A percentile compares a stretch with the other conserved stretches of the same genome.
Evolutionary conservation across 2,797 vertebrate genomes (phyloP).

Genomic region (Pseudochaenichthys georgianus): DNA sequence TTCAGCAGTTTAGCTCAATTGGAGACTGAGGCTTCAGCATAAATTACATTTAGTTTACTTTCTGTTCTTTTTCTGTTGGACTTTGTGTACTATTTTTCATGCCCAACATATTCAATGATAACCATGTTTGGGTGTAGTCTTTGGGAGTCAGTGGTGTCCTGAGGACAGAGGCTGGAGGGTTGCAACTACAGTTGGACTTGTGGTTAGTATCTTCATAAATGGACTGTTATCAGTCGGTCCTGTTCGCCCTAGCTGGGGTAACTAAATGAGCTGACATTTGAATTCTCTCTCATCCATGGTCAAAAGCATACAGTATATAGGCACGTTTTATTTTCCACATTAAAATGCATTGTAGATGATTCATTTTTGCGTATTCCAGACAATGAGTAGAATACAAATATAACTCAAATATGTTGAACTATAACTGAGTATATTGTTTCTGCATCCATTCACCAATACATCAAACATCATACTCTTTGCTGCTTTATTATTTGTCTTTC

Average conservation of each 20-base stretch:
- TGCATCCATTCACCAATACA: slow-evolving; percentile 8
- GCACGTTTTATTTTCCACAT: neutral
- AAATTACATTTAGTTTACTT: neutral
- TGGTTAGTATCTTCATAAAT: slow-evolving; percentile 53
- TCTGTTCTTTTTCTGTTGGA: neutral
- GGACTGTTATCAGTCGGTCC: slow-evolving; percentile 45
- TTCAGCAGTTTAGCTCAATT: neutral
- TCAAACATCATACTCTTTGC: slow-evolving; percentile 20
- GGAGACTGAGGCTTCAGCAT: neutral
- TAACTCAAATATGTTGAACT: neutral
- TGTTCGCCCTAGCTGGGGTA: slow-evolving; percentile 12
- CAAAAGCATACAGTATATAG: neutral
- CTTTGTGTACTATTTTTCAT: neutral
- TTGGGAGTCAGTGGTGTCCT: slow-evolving; percentile 5
- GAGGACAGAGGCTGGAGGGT: slow-evolving; percentile 47
- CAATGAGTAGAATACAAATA: neutral
- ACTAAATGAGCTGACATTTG: neutral
- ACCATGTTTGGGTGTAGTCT: slow-evolving; percentile 45
- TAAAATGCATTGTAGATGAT: neutral
- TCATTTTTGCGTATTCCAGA: neutral
- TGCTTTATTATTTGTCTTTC: slow-evolving; percentile 42
- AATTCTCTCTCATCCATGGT: slow-evolving; percentile 1
- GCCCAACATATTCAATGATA: neutral
- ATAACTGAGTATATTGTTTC: neutral
- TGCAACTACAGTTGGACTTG: slow-evolving; percentile 52